A percentile compares a stretch with the other conserved stretches of the same genome.
These are phyloP conservation scores for Mugil cephalus DNA, from an alignment of 2,113 vertebrate species.

Conservation along the genomic window DNA sequence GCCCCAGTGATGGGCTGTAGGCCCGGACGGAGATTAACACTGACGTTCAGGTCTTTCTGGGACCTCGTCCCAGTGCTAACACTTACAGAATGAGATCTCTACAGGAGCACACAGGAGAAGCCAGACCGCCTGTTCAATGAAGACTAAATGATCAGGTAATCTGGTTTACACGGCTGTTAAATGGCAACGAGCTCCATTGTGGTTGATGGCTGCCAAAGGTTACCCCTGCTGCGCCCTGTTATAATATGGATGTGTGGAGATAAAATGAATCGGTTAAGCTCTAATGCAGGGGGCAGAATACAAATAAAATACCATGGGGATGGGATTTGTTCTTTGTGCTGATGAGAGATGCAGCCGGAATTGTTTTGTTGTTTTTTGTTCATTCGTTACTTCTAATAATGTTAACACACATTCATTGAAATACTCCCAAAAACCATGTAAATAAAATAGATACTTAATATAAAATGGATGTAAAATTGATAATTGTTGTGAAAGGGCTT, in stretches of 20 bases:
- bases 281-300: constrained; percentile 29
- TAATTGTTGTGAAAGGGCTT: neutral
- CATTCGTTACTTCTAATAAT: neutral
- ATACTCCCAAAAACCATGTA: neutral
- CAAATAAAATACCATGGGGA: constrained; percentile 20
- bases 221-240: constrained; percentile 46
- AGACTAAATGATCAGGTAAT: constrained; percentile 73
- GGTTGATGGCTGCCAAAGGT: constrained; percentile 63
- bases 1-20: constrained; percentile 63
- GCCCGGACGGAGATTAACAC: constrained; percentile 69
- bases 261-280: constrained; percentile 59
- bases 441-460: neutral
- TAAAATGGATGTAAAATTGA: too few species aligned
- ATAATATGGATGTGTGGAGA: constrained; percentile 56
- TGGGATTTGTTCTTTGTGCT: constrained; percentile 5
- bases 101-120: constrained; percentile 55
- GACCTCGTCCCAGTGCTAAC: constrained; percentile 66
- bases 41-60: constrained; percentile 63
- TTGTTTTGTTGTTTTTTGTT: too few species aligned
- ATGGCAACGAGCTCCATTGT: constrained; percentile 57
- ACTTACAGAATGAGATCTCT: constrained; percentile 67
- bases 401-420: neutral
- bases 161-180: constrained; percentile 69
- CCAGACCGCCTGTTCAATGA: constrained; percentile 63
- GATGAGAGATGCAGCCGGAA: neutral